Base-by-base conservation (phyloP, 2,113 vertebrate genomes). In the Otolemur garnettii region DNA sequence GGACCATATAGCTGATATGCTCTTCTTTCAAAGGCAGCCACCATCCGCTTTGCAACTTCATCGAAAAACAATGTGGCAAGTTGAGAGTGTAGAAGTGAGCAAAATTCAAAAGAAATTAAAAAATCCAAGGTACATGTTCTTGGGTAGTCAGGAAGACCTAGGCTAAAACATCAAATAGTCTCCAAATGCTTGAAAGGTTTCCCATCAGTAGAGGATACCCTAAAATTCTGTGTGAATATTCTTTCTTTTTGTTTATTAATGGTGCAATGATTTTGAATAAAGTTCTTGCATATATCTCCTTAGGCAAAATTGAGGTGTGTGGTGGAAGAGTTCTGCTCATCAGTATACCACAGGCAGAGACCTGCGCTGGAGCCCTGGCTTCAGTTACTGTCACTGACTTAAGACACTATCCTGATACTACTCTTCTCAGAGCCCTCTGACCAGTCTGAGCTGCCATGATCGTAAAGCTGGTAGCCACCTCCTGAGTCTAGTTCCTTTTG, bases 21-120 rank as follows among this genome's bases (percentile, higher is more conserved):
- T 87, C 99, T 99, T 69, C 99, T 98, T 98, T 99, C 99, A 92
- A 99, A 99, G 14, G 99, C 99, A 2, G 99, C 98, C 1, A 99
- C 99, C 99, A 99, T 99, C 98, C 99, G 99, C 98, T 99, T 99
- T 79, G 99, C 99, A 78, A 99, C 99, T 98, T 99, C 99, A 42
- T 99, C 99, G 3, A 99, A 99, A 98, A 99, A 99, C 10, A 99
- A 93, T 0, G 99, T 98, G 35, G 99, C 99, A 0, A 99, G 98
- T 93, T 99, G 99, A 55, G 99, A 99, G 98, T 99, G 99, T 33
- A 99, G 98, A 93, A 99, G 99, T 17, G 99, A 99, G 60, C 99
- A 99, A 93, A 99, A 99, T 98, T 99, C 99, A 42, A 99, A 99
- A 87, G 99, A 99, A 98, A 99, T 98, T 38, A 38, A 38, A 38